Conservation (phyloP, 2,113 vertebrate genomes). For the Nesogale talazaci region DNA sequence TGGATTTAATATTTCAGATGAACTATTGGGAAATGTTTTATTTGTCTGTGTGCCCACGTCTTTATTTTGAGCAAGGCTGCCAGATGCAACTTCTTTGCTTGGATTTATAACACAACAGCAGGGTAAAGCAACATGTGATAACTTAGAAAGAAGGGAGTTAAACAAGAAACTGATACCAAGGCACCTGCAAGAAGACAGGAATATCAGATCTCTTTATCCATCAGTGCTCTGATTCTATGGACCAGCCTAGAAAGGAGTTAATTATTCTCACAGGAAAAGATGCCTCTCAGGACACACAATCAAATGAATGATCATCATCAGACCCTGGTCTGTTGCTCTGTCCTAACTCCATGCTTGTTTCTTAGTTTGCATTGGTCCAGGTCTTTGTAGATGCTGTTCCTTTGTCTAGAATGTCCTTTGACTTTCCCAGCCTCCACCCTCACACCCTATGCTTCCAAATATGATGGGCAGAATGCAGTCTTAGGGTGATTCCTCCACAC, state of each 20-base stretch:
- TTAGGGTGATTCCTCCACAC: no score
- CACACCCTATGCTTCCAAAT: no score
- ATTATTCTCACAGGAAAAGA: no score
- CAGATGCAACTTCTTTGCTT: neutral
- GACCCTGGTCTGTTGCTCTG: neutral
- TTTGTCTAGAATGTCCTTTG: neutral
- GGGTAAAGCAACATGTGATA: no score
- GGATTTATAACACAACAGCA: neutral
- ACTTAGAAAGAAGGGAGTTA: no score
- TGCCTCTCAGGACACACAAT: neutral
- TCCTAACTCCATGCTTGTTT: accelerated
- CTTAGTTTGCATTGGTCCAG: neutral
- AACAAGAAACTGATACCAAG: no score
- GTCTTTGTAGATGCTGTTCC: neutral
- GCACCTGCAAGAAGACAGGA: no score
- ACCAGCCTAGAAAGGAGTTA: no score
- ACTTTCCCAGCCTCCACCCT: neutral
- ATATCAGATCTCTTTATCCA: no score
- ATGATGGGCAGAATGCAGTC: accelerated
- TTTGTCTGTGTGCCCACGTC: neutral
- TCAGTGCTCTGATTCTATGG: no score
- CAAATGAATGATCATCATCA: neutral
- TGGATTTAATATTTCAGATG: neutral
- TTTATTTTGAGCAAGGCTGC: slow-evolving; percentile 7
- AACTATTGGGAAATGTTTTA: neutral